phyloP scores from a whole-genome alignment of 2,113 vertebrate genomes.

The Percina caprodes region DNA sequence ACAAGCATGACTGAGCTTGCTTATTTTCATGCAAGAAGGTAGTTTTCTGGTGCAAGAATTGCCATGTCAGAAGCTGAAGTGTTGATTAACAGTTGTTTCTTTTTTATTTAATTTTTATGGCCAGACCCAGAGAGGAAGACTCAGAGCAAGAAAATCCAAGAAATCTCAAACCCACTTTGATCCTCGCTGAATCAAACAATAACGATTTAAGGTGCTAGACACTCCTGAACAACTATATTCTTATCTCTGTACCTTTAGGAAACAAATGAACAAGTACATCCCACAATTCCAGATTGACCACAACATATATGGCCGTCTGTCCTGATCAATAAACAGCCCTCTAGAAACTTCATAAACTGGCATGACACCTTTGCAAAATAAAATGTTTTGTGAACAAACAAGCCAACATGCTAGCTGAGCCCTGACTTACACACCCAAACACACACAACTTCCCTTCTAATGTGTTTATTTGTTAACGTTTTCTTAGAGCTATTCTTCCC shows the following conservation, averaged over 20 bases:
- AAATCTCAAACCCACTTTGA: conserved; percentile 63
- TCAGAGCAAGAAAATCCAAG: conserved; percentile 61
- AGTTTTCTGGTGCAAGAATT: conserved; percentile 66
- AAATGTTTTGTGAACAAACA: conserved; percentile 54
- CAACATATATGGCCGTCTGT: conserved; percentile 10
- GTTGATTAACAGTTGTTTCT: conserved; percentile 59
- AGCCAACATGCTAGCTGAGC: conserved; percentile 59
- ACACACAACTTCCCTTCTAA: conserved; percentile 40
- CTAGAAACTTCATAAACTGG: conserved; percentile 38
- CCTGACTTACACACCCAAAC: conserved; percentile 32
- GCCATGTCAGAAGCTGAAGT: conserved; percentile 71
- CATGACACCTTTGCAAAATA: conserved; percentile 34
- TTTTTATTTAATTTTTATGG: conserved; percentile 31
- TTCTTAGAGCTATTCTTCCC: conserved; percentile 30
- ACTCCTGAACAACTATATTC: conserved; percentile 62
- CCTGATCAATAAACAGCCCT: conserved; percentile 48
- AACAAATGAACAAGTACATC: conserved; percentile 62
- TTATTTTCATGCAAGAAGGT: conserved; percentile 77
- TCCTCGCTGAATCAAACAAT: conserved; percentile 59
- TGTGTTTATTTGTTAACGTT: conserved; percentile 8
- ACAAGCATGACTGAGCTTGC: conserved; percentile 69
- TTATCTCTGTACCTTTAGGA: conserved; percentile 61
- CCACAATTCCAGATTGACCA: conserved; percentile 36
- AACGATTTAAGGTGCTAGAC: conserved; percentile 76
- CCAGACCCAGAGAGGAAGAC: conserved; percentile 70